These are phyloP conservation scores for Dendroctonus ponderosae DNA, from an alignment of 1,140 invertebrate genomes.

Conservation along the genomic window DNA sequence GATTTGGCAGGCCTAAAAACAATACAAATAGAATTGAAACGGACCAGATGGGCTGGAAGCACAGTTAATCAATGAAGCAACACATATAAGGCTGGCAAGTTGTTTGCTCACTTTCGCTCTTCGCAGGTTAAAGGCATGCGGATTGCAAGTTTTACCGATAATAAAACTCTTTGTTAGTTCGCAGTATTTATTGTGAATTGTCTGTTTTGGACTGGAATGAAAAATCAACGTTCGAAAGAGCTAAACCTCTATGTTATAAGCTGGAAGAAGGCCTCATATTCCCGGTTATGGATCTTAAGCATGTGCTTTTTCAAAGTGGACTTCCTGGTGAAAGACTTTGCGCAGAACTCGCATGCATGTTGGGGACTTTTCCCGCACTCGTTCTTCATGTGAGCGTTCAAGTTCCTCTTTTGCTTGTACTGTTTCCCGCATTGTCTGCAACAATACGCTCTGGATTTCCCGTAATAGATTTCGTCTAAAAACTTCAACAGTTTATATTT, in stretches of 20 bases:
- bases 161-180: no score
- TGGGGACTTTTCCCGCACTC: conserved; percentile 54
- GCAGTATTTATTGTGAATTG: no score
- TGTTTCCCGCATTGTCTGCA: conserved; percentile 54
- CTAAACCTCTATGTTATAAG: no score
- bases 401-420: conserved; percentile 57
- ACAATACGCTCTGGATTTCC: no score
- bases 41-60: no score
- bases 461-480: no score
- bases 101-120: no score
- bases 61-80: neutral
- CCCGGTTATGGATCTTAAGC: conserved; percentile 11
- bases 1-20: conserved; percentile 3
- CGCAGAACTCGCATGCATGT: conserved; percentile 47
- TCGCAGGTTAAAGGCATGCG: no score
- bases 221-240: no score
- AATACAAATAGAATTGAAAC: neutral
- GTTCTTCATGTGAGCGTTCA: conserved; percentile 58
- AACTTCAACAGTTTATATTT: no score
- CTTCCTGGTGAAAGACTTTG: conserved; percentile 40
- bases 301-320: conserved; percentile 40
- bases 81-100: neutral
- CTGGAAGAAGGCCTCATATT: neutral
- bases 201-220: no score
- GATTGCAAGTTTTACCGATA: no score